A percentile compares a stretch with the other conserved stretches of the same genome.
Conservation (phyloP, 2,113 vertebrate species). For the Eublepharis macularius region DNA sequence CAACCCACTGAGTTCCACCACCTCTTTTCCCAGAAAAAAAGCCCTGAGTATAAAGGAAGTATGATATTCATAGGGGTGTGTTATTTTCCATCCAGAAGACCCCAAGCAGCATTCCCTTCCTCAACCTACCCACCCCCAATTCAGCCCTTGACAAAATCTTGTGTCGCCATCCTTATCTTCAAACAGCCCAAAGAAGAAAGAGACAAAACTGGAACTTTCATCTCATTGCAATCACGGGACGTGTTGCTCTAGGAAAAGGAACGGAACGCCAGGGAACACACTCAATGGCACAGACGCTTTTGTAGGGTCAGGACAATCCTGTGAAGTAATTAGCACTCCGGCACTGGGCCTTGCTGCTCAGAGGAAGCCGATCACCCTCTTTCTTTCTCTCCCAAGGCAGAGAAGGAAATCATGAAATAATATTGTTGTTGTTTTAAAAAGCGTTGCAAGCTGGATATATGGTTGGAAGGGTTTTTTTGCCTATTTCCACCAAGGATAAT, state of each 20-base stretch:
- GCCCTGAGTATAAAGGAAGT: too few species aligned
- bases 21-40: too few species aligned
- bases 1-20: too few species aligned
- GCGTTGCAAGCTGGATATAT: rapidly evolving
- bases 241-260: constrained; percentile 53
- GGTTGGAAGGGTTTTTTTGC: not conserved
- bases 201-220: constrained; percentile 7
- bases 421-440: constrained; percentile 23
- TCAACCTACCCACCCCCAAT: not conserved
- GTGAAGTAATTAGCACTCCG: constrained; percentile 63
- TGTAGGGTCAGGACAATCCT: constrained; percentile 67
- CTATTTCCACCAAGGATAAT: constrained; percentile 38
- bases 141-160: not conserved
- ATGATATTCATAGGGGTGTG: too few species aligned
- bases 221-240: constrained; percentile 22
- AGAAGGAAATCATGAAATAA: constrained; percentile 20
- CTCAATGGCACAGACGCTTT: constrained; percentile 58
- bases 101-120: not conserved
- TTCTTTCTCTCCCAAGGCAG: constrained; percentile 31
- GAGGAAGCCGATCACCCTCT: constrained; percentile 38
- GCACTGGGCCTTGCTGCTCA: constrained; percentile 62
- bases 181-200: not conserved
- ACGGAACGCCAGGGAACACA: constrained; percentile 48
- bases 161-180: not conserved
- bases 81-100: not conserved